These are phyloP conservation scores for Gobio gobio DNA, from an alignment of 2,113 vertebrate genomes.

Conservation along the genomic window DNA sequence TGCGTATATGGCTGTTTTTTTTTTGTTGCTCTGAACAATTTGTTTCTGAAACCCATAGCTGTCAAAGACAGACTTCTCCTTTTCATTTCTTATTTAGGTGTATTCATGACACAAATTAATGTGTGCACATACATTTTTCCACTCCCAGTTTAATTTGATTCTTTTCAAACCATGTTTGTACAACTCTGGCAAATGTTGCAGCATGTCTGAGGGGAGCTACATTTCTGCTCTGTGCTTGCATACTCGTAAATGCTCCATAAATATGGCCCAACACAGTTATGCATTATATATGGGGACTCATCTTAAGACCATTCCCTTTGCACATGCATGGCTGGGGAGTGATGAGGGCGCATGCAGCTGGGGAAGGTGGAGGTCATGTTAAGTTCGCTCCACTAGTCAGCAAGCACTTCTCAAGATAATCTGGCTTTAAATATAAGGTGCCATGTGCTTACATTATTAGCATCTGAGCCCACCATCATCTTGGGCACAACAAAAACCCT, in stretches of 20 bases:
- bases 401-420: slow-evolving; percentile 44
- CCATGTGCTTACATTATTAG: slow-evolving; percentile 37
- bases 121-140: not conserved
- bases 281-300: slow-evolving; percentile 46
- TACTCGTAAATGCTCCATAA: slow-evolving; percentile 46
- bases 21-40: not conserved
- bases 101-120: not conserved
- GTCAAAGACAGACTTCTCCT: not conserved
- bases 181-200: not conserved
- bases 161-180: not conserved
- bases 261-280: slow-evolving; percentile 42
- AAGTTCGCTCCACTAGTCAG: slow-evolving; percentile 41
- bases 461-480: slow-evolving; percentile 36
- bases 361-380: slow-evolving; percentile 34
- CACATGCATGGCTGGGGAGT: slow-evolving; percentile 15
- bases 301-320: slow-evolving; percentile 44
- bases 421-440: slow-evolving; percentile 32
- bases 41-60: not conserved
- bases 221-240: slow-evolving; percentile 33
- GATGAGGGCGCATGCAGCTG: not conserved
- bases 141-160: not conserved
- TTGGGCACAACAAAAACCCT: not conserved
- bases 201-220: slow-evolving; percentile 17
- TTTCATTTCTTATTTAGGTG: not conserved
- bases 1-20: not conserved